Percentiles rank a stretch among this genome's conserved stretches.
phyloP scores from a whole-genome alignment of 2,113 vertebrate species.

The Crotophaga sulcirostris region DNA sequence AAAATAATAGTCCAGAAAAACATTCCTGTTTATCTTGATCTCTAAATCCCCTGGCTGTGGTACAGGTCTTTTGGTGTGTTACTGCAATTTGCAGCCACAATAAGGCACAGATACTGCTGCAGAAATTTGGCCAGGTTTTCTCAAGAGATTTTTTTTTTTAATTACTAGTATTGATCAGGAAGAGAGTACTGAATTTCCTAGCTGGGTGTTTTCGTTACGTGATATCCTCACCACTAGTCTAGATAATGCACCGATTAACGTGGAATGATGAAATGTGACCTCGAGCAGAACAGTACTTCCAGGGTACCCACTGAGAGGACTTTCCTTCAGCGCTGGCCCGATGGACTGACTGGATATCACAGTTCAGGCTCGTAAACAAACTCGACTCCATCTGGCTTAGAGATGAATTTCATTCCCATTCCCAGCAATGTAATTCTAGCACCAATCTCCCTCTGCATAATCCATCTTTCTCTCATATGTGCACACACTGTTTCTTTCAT shows the following conservation, averaged over 20 bases:
- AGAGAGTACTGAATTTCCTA: background rate
- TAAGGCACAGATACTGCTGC: background rate
- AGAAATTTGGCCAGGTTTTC: background rate
- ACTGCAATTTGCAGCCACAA: background rate
- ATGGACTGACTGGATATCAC: background rate
- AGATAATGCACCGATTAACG: background rate
- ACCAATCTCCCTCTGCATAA: background rate
- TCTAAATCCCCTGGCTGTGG: background rate
- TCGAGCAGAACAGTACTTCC: background rate
- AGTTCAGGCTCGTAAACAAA: background rate
- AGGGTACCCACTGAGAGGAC: background rate
- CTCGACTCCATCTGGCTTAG: slow-evolving; percentile 31
- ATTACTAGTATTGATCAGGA: background rate
- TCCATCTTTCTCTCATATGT: background rate
- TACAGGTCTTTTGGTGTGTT: background rate
- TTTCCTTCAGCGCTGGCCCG: background rate
- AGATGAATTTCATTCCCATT: slow-evolving; percentile 17
- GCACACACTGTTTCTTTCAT: background rate
- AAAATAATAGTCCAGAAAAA: background rate
- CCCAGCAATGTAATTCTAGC: background rate
- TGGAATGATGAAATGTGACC: background rate
- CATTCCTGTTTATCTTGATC: background rate
- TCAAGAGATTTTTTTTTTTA: background rate
- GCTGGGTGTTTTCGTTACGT: background rate
- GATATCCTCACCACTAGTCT: background rate